These are phyloP conservation scores for Epinotia demarniana DNA, from an alignment of 2,888 invertebrate species.

Conservation along the genomic window DNA sequence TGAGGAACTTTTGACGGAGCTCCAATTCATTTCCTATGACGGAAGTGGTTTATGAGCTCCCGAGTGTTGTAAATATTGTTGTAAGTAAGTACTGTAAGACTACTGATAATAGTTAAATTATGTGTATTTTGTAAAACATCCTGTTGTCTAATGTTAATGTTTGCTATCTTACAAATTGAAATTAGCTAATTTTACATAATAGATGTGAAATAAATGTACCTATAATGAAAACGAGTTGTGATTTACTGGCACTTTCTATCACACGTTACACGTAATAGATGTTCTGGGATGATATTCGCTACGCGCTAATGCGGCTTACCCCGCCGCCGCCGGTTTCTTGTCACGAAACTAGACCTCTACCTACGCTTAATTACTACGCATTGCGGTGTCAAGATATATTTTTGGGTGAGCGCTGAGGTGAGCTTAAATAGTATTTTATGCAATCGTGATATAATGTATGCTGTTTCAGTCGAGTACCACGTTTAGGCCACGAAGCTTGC, in stretches of 20 bases:
- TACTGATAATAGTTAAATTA: slow-evolving; percentile 33
- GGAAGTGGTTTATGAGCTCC: slow-evolving; percentile 48
- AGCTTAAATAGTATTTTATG: no score
- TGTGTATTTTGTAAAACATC: slow-evolving; percentile 18
- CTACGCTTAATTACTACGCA: no score
- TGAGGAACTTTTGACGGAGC: slow-evolving; percentile 32
- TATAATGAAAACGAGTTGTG: slow-evolving; percentile 1
- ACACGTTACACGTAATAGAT: no score
- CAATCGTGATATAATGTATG: no score
- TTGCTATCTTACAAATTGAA: slow-evolving; percentile 36
- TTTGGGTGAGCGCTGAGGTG: no score
- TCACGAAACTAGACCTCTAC: no score
- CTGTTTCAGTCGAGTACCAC: no score
- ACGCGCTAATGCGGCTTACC: no score
- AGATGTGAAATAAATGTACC: slow-evolving; percentile 32
- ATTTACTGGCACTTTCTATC: not conserved
- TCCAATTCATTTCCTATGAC: slow-evolving; percentile 46
- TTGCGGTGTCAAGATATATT: no score
- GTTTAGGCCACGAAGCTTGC: no score
- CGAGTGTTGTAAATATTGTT: slow-evolving; percentile 44
- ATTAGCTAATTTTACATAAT: slow-evolving; percentile 25
- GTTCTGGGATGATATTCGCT: no score
- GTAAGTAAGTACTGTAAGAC: not conserved
- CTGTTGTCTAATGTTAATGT: slow-evolving; percentile 29
- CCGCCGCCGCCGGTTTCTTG: no score